Evolutionary conservation across 2,797 vertebrate genomes (phyloP).

Genomic region (Brotula barbata): DNA sequence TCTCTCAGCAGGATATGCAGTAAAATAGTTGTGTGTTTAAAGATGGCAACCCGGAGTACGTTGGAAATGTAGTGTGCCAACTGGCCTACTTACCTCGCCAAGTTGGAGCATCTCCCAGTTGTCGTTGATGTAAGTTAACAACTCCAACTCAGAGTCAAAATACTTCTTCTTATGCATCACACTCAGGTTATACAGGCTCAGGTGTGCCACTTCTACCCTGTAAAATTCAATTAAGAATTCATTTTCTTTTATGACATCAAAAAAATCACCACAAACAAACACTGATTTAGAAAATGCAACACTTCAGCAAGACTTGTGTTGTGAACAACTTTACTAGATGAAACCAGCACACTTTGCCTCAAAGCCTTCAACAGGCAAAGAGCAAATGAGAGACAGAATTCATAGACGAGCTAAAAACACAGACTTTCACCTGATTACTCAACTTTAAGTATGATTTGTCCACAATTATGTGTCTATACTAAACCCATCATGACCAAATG

Average conservation of each 20-base stretch:
- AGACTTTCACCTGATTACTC: no score
- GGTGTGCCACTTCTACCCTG: constrained; percentile 96
- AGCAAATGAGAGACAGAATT: neutral
- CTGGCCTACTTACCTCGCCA: constrained; percentile 81
- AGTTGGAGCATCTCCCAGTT: constrained; percentile 97
- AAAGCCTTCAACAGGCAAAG: no score
- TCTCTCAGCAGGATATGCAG: no score
- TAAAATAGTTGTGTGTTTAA: neutral
- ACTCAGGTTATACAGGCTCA: constrained; percentile 98
- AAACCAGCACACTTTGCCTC: no score
- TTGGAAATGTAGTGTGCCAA: neutral
- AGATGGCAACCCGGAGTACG: neutral
- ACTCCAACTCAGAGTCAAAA: constrained; percentile 95
- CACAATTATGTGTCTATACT: no score
- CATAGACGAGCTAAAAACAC: no score
- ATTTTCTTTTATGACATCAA: neutral
- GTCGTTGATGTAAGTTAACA: constrained; percentile 96
- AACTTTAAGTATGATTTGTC: no score
- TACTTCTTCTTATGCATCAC: constrained; percentile 99
- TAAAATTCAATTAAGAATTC: constrained; percentile 17
- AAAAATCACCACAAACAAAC: constrained; percentile 4
- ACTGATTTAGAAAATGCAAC: neutral
- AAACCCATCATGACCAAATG: no score
- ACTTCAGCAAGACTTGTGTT: no score
- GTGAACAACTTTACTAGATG: no score